Evolutionary conservation across 2,888 invertebrate species (phyloP).

Genomic region (Drosophila siamana): DNA sequence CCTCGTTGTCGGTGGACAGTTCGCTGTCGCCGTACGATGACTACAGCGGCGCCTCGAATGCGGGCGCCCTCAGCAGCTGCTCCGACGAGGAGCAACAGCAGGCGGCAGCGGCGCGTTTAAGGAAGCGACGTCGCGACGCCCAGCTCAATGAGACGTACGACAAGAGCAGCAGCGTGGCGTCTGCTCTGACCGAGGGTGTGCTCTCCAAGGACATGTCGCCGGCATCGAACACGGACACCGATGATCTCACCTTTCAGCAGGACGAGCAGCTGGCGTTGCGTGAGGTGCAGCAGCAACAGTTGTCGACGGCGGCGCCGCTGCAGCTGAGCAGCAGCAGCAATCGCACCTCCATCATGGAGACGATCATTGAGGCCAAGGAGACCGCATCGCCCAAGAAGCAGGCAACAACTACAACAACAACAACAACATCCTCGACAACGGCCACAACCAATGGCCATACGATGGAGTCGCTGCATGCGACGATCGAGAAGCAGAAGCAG

Average conservation of each 20-base stretch:
- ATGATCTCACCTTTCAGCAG: constrained; percentile 85
- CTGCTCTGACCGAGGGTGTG: constrained; percentile 83
- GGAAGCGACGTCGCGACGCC: constrained; percentile 83
- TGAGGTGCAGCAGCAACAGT: constrained; percentile 61
- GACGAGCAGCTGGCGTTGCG: constrained; percentile 82
- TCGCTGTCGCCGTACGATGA: constrained; percentile 85
- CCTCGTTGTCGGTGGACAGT: constrained; percentile 84
- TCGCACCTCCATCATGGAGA: constrained; percentile 85
- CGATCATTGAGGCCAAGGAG: constrained; percentile 85
- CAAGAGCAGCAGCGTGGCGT: constrained; percentile 85
- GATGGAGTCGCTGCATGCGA: constrained; percentile 83
- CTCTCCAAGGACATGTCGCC: constrained; percentile 85
- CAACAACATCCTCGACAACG: constrained; percentile 47
- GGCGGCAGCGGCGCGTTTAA: constrained; percentile 58
- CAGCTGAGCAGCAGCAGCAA: constrained; percentile 73
- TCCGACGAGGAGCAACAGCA: constrained; percentile 67
- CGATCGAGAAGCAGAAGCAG: constrained; percentile 84
- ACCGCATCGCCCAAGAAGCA: constrained; percentile 84
- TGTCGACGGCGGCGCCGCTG: constrained; percentile 23
- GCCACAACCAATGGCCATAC: constrained; percentile 73
- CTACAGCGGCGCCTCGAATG: constrained; percentile 83
- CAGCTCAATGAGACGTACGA: constrained; percentile 85
- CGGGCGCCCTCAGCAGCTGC: constrained; percentile 82
- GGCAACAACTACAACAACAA: neutral
- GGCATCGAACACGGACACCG: constrained; percentile 85